Base-by-base conservation (phyloP, 2,888 invertebrate genomes). In the Drosophila cracens region DNA sequence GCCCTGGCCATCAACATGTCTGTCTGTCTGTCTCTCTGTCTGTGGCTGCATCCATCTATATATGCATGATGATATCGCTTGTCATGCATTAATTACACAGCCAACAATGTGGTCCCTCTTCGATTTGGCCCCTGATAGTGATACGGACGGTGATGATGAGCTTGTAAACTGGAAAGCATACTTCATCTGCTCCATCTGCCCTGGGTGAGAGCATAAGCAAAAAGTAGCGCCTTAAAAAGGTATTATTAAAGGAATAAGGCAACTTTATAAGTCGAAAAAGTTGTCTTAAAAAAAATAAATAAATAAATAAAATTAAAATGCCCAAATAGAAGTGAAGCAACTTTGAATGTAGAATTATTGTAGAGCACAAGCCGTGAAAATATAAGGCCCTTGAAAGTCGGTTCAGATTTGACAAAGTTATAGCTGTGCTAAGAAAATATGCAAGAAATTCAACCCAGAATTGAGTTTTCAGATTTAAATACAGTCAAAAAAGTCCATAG, bases 1-100 rank as follows among this genome's bases (percentile, higher is more conserved):
- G 25, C 16, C 11, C 62, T 56, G 52, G 29, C 49, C 59, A 76
- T 46, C 54, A 60, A 59, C 61, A 38, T 25, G 38, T 33, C 13
- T 4, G 16, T 33, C 31, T 51, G 31, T 18, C n/a, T 25, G 38
- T 25, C 13, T 7, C 3, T 29, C 36, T 10, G 27, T 29, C 43
- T 5, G n/a, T 36, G 18, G 8, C 16, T 43, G 21, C 0, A 43
- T 25, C 46, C 46, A 25, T 25, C 8, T 25, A 46, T 46, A 31
- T 29, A 48, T 58, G 31, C 61, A 51, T 54, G 46, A 54, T 36
- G 51, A 57, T 59, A 72, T 46, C 66, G 66, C 69, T 36, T 67
- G 77, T 64, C 69, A 75, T 75, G 58, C 78, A 70, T 70, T 78
- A 73, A 76, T 71, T 76, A 71, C 69, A 70, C 61, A 51, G 52